Evolutionary conservation across 2,888 invertebrate species (phyloP).

Genomic region (Platycheirus albimanus): DNA sequence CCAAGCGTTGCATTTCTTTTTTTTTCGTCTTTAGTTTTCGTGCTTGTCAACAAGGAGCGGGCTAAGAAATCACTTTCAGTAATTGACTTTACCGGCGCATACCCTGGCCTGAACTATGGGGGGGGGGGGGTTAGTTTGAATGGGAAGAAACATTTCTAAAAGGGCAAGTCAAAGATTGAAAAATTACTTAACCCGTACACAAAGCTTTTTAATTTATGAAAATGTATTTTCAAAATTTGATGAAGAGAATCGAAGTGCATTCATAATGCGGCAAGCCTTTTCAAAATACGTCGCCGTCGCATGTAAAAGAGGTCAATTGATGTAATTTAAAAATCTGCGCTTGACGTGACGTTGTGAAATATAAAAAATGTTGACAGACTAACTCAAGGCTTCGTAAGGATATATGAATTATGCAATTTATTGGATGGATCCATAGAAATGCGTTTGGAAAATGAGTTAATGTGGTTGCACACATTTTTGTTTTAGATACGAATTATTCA

Average conservation of each 20-base stretch:
- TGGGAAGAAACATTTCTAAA: slow-evolving; percentile 1
- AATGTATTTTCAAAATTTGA: slow-evolving; percentile 28
- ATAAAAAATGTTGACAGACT: not conserved
- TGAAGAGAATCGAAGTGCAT: slow-evolving; percentile 22
- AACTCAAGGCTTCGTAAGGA: not conserved
- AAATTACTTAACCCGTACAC: slow-evolving; percentile 33
- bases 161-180: slow-evolving; percentile 30
- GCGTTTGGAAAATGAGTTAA: not conserved
- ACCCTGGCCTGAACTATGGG: too few relatives aligned
- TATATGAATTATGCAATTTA: slow-evolving; percentile 6
- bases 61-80: slow-evolving; percentile 62
- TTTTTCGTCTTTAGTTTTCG: too few relatives aligned
- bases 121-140: not conserved
- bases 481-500: slow-evolving; percentile 29
- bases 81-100: slow-evolving; percentile 42
- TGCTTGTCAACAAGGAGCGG: slow-evolving; percentile 18
- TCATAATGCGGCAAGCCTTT: too few relatives aligned
- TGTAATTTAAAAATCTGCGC: slow-evolving; percentile 2
- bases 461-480: slow-evolving; percentile 6
- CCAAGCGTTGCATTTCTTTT: slow-evolving; percentile 57
- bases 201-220: slow-evolving; percentile 23
- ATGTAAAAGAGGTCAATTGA: slow-evolving; percentile 36
- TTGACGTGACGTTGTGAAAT: not conserved
- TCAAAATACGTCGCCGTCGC: too few relatives aligned
- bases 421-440: not conserved